A percentile compares a stretch with the other conserved stretches of the same genome.
Evolutionary conservation across 1,140 invertebrate genomes (phyloP).

Genomic region (Uloborus diversus): DNA sequence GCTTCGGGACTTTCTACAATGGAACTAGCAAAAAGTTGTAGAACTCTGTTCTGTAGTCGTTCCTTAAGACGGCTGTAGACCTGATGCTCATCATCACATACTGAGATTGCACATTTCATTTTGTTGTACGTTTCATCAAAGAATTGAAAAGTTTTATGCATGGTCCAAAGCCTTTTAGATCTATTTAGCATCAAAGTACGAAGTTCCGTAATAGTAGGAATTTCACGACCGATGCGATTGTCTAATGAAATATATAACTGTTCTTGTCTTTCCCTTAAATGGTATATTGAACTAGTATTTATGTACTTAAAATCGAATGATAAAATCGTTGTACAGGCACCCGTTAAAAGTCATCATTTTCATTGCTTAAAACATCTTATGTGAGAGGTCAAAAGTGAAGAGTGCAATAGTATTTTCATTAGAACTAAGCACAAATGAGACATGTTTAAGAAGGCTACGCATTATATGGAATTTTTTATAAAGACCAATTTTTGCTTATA

Average conservation of each 20-base stretch:
- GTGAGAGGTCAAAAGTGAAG: too few relatives aligned
- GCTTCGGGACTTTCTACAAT: background rate
- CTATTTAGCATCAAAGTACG: slow-evolving; percentile 17
- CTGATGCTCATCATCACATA: background rate
- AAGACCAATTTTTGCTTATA: too few relatives aligned
- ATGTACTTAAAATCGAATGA: background rate
- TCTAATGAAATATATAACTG: background rate
- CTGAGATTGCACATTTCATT: background rate
- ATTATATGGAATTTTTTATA: too few relatives aligned
- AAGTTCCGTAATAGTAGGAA: background rate
- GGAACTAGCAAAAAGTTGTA: background rate
- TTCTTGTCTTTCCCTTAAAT: background rate
- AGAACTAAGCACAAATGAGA: too few relatives aligned
- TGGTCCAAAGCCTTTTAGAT: slow-evolving; percentile 19
- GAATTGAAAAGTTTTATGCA: slow-evolving; percentile 8
- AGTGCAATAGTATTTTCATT: too few relatives aligned
- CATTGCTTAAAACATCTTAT: too few relatives aligned
- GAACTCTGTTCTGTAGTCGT: background rate
- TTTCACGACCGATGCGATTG: background rate
- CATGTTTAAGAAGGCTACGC: too few relatives aligned
- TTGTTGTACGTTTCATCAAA: background rate
- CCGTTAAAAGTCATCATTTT: too few relatives aligned
- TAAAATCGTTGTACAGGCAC: too few relatives aligned
- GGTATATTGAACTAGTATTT: background rate
- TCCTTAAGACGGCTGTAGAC: background rate